Evolutionary conservation across 2,888 invertebrate species (phyloP).

Genomic region (Podabrus alpinus): DNA sequence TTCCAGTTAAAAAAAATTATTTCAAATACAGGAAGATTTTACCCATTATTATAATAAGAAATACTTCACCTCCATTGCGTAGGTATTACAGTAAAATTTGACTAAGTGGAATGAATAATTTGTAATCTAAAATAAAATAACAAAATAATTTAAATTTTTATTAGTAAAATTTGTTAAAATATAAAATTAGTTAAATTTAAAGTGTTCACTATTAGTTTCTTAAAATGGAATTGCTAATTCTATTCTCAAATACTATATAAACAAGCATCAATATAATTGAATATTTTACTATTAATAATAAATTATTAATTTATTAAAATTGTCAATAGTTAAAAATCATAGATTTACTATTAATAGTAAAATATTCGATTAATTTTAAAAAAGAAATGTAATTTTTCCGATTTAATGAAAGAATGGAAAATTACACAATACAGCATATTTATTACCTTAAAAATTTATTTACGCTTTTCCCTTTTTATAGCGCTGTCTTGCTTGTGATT

Average conservation of each 20-base stretch:
- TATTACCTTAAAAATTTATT: constrained; percentile 37
- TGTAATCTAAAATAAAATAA: background rate
- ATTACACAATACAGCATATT: background rate
- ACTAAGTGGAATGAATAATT: background rate
- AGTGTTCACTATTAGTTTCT: background rate
- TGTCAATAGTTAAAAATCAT: no score
- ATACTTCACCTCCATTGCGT: background rate
- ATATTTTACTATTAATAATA: no score
- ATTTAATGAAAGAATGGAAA: background rate
- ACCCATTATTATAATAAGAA: background rate
- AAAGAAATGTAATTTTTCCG: background rate
- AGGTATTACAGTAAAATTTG: background rate
- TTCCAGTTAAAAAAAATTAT: background rate
- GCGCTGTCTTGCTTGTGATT: constrained; percentile 75
- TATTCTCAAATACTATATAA: background rate
- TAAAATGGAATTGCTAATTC: background rate
- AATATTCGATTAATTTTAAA: no score
- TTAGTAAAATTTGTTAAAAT: background rate
- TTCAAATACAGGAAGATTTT: background rate
- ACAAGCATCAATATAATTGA: background rate
- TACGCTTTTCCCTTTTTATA: constrained; percentile 75
- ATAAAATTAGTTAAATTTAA: background rate
- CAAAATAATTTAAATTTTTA: background rate
- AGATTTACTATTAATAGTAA: no score
- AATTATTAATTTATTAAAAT: no score